Conservation (phyloP, 2,113 vertebrate species). For the Hiodon tergisus region DNA sequence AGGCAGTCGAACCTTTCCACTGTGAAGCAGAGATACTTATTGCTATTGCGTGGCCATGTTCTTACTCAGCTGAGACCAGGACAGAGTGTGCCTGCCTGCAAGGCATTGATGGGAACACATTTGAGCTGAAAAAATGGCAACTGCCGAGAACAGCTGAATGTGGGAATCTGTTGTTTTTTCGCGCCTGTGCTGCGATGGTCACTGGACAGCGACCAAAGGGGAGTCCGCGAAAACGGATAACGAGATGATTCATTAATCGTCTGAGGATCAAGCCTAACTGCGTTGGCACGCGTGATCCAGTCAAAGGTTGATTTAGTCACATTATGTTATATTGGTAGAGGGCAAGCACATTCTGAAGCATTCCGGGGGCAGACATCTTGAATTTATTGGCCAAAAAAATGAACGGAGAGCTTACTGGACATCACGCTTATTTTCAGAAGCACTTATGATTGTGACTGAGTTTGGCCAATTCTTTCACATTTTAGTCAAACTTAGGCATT, state of each 20-base stretch:
- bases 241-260: background rate
- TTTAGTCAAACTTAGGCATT: no score
- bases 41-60: background rate
- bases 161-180: constrained; percentile 1
- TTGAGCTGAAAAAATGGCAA: background rate
- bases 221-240: background rate
- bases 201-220: background rate
- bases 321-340: background rate
- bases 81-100: background rate
- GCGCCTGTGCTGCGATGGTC: background rate
- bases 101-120: background rate
- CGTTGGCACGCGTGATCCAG: background rate
- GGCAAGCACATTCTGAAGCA: background rate
- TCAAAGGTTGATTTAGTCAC: background rate
- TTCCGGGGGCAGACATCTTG: background rate
- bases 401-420: no score
- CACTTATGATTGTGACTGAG: no score
- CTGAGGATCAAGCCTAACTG: background rate
- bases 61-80: background rate
- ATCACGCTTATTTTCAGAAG: no score
- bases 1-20: background rate
- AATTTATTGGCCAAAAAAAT: no score
- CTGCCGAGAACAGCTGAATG: background rate
- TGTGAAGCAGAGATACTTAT: background rate
- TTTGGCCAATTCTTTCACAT: no score